These are phyloP conservation scores for Psophia crepitans DNA, from an alignment of 2,113 vertebrate species.

Conservation along the genomic window DNA sequence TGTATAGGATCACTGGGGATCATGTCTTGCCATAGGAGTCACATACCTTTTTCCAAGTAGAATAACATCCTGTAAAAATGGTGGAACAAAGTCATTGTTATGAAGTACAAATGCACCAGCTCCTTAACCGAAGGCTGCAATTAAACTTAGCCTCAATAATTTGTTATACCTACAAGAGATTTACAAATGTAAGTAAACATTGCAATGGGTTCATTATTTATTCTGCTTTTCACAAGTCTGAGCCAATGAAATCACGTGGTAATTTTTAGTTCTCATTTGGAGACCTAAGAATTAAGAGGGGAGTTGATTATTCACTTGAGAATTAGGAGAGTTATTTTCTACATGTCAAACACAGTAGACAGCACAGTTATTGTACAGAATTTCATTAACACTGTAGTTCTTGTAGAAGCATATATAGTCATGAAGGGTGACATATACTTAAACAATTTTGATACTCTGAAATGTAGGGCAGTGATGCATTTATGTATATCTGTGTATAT, in stretches of 20 bases:
- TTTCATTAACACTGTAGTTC: constrained; percentile 39
- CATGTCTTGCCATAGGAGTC: neutral
- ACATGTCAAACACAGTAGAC: neutral
- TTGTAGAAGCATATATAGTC: neutral
- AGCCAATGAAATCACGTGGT: neutral
- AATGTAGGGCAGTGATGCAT: constrained; percentile 40
- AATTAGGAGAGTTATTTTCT: constrained; percentile 23
- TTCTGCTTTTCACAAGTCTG: neutral
- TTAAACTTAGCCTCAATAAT: neutral
- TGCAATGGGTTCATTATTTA: neutral
- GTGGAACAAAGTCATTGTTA: neutral
- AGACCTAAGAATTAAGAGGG: neutral
- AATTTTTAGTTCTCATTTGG: neutral
- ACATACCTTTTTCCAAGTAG: neutral
- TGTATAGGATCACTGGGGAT: neutral
- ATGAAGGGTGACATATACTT: constrained; percentile 9
- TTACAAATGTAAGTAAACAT: neutral
- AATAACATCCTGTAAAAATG: neutral
- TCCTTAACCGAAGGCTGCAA: neutral
- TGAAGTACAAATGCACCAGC: neutral
- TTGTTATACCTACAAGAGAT: neutral
- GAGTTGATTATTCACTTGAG: neutral
- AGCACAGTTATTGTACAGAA: constrained; percentile 15
- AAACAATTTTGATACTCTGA: constrained; percentile 9
- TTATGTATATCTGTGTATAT: constrained; percentile 14